Conservation (phyloP, 1,140 invertebrate genomes). For the Lasioglossum albipes region DNA sequence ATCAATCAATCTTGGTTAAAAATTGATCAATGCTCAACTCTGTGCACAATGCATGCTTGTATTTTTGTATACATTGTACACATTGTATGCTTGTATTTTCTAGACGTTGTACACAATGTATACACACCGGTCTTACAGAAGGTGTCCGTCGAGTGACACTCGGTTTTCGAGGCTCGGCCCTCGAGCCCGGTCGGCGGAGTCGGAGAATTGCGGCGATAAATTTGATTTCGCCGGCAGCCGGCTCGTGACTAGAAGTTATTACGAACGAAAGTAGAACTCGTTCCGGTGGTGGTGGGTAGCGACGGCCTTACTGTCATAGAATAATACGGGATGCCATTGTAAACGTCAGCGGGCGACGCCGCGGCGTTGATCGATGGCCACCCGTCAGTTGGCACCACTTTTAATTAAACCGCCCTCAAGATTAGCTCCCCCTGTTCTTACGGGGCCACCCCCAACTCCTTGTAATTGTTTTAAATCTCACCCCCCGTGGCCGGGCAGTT, state of each 20-base stretch:
- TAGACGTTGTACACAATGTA: too few species aligned
- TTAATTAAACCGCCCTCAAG: slow-evolving; percentile 80
- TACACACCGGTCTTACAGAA: too few species aligned
- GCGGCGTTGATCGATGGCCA: slow-evolving; percentile 79
- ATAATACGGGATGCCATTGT: slow-evolving; percentile 55
- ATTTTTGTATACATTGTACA: too few species aligned
- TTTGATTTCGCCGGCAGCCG: slow-evolving; percentile 30
- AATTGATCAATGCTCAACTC: too few species aligned
- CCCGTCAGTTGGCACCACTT: slow-evolving; percentile 80
- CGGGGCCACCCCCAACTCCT: slow-evolving; percentile 55
- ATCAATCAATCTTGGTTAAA: too few species aligned
- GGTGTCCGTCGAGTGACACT: not conserved
- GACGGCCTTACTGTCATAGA: slow-evolving; percentile 47
- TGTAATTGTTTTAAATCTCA: slow-evolving; percentile 80
- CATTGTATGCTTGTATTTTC: too few species aligned
- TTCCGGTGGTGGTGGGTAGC: not conserved
- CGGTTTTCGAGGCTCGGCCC: not conserved
- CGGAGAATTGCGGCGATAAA: slow-evolving; percentile 16
- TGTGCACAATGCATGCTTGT: too few species aligned
- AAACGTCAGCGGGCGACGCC: slow-evolving; percentile 62
- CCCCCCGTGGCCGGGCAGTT: slow-evolving; percentile 51
- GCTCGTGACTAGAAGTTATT: slow-evolving; percentile 42
- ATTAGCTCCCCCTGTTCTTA: slow-evolving; percentile 73
- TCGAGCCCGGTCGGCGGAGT: not conserved
- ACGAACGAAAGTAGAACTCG: slow-evolving; percentile 17